phyloP scores from a whole-genome alignment of 1,140 invertebrate genomes.

The Druon quercuslanigerum region DNA sequence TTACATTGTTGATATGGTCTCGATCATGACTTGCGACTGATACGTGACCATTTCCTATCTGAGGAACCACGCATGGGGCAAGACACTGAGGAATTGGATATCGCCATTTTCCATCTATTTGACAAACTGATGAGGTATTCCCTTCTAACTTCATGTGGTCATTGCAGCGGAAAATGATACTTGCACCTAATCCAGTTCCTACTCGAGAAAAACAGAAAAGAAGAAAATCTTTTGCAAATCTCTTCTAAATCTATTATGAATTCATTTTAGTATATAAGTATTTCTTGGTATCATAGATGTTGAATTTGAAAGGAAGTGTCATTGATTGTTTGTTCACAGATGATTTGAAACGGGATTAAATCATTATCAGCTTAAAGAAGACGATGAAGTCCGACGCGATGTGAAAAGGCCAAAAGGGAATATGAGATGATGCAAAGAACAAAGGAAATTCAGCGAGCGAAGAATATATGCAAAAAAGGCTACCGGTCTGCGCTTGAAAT shows the following conservation, averaged over 20 bases:
- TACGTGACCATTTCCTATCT: constrained; percentile 89
- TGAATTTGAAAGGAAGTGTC: no score
- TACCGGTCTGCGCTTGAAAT: constrained; percentile 8
- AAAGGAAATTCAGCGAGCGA: constrained; percentile 18
- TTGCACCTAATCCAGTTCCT: constrained; percentile 92
- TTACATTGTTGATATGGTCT: constrained; percentile 72
- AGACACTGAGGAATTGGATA: constrained; percentile 92
- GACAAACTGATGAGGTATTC: constrained; percentile 91
- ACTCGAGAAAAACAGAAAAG: constrained; percentile 24
- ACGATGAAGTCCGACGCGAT: neutral
- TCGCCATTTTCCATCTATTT: constrained; percentile 94
- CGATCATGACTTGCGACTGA: constrained; percentile 72
- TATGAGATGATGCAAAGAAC: constrained; percentile 14
- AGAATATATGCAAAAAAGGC: constrained; percentile 25
- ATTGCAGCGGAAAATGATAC: constrained; percentile 95
- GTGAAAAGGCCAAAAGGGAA: neutral
- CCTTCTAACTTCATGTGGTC: constrained; percentile 95
- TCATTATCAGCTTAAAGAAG: neutral
- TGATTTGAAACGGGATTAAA: neutral
- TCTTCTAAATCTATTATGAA: neutral
- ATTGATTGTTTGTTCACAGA: neutral
- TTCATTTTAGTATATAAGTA: neutral
- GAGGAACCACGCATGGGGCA: constrained; percentile 94
- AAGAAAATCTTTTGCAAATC: neutral
- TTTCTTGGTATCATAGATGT: no score